Base-by-base conservation (phyloP, 1,140 invertebrate species). In the Trichonephila clavipes region DNA sequence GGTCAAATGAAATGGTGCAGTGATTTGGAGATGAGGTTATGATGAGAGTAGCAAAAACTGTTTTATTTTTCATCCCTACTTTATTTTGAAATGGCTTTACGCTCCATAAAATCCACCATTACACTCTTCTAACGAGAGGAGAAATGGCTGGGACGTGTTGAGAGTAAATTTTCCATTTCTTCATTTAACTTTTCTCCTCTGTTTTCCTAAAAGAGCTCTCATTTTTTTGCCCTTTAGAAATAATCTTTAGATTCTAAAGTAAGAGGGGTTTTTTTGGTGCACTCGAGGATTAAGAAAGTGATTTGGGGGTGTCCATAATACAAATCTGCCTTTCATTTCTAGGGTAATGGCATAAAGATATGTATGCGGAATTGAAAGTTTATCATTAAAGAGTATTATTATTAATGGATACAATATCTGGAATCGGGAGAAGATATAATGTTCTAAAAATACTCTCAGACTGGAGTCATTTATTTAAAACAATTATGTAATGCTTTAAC, bases 91-190 rank as follows among this genome's bases (percentile, higher is more conserved):
- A 89, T 89, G 88, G 66, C 88, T 44, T 89, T 89, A 77, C 88
- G 88, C 69, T 89, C 88, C 88, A 89, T 89, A 72, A 89, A 89
- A 89, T 69, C 51, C 64, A 34, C 88, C 88, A 89, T 69, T 69
- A 89, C 66, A 58, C 66, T 77, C 28, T n/a, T 16, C 66, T 72
- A 89, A 89, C 88, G 88, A 88, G 87, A 21, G 61, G 44, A 69
- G 64, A 89, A 89, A 88, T 77, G 64, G 66, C n/a, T 19, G 88
- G 59, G 58, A 77, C 88, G 88, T 89, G 88, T 69, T 89, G 88
- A 28, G 66, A 77, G 72, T 10, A 19, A 62, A 64, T 58, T 59
- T 40, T 14, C 28, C 72, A 16, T 77, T 77, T 77, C 34, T 77
- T 77, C 51, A 51, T 77, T 3, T 19, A 40, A 18, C 72, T 40